Base-by-base conservation (phyloP, 2,888 invertebrate species). In the Neoascia interrupta region DNA sequence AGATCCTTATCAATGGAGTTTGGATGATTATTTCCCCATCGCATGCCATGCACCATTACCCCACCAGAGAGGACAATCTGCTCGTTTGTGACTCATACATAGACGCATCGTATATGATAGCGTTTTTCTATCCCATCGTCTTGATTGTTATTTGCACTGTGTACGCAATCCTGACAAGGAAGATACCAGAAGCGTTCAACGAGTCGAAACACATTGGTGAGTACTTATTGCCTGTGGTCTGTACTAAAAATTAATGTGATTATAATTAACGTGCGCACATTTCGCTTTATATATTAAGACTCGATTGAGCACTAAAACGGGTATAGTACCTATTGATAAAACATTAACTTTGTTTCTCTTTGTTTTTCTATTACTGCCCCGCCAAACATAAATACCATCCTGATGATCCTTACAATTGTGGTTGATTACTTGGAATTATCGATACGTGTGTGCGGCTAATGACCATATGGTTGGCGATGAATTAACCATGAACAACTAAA, bases 111-210 rank as follows among this genome's bases (percentile, higher is more conserved):
- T 97, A 97, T 85, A 96, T 97, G 92, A 95, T 97, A 83, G 96
- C 96, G 18, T 98, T 98, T 90, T 94, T 94, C 84, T 97, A 97
- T 90, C 97, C 97, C 13, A 97, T 97, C 84, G 90, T 97, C 75
- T 91, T 97, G 53, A 96, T 97, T 84, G 91, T 97, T 11, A 91
- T 97, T 70, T 99, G 99, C 89, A 99, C 99, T 0, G 92, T 99
- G 10, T 99, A 99, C 86, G 99, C 99, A 0, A 94, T 98, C 0
- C 92, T 97, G 45, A 98, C 97, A 0, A 91, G 99, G 82, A 99
- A 99, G 90, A 96, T 99, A 80, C 99, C 99, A 0, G 99, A 99
- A 88, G 98, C 98, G 36, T 99, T 99, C 89, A 99, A 99, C 89
- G 99, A 98, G 90, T 97, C 97, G 84, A 97, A 97, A 90, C 97